Percentiles rank a stretch among this genome's conserved stretches.
Evolutionary conservation across 2,797 vertebrate genomes (phyloP).

Genomic region (Austrolebias charrua): DNA sequence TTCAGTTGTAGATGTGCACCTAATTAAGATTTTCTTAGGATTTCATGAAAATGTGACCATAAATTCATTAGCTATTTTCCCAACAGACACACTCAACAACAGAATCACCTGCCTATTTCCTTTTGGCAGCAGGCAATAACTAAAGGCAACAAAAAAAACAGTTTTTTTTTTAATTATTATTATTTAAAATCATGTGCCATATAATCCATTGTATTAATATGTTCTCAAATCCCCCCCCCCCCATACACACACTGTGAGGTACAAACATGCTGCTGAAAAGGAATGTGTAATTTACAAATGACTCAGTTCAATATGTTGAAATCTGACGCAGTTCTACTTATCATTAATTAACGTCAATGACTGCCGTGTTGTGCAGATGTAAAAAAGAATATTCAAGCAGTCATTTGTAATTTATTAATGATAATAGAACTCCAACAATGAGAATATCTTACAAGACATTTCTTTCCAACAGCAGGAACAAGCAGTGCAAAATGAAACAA

Average conservation of each 20-base stretch:
- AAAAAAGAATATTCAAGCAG: slow-evolving; percentile 10
- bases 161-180: too few species aligned
- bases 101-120: too few species aligned
- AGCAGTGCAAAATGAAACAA: slow-evolving; percentile 22
- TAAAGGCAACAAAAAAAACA: too few species aligned
- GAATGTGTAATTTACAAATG: not conserved
- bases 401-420: slow-evolving; percentile 13
- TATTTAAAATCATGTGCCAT: too few species aligned
- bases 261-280: not conserved
- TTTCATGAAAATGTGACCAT: too few species aligned
- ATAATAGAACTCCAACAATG: slow-evolving; percentile 6
- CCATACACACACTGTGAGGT: not conserved
- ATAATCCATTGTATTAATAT: too few species aligned
- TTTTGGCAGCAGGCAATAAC: too few species aligned
- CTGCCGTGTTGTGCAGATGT: slow-evolving; percentile 4
- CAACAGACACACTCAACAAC: too few species aligned
- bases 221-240: not conserved
- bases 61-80: too few species aligned
- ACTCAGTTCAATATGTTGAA: not conserved
- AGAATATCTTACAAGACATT: slow-evolving; percentile 11
- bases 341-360: not conserved
- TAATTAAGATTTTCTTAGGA: too few species aligned
- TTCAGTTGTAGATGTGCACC: too few species aligned
- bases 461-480: slow-evolving; percentile 7
- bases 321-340: not conserved